Conservation (phyloP, 2,888 invertebrate species). For the Cataglyphis cursor region DNA sequence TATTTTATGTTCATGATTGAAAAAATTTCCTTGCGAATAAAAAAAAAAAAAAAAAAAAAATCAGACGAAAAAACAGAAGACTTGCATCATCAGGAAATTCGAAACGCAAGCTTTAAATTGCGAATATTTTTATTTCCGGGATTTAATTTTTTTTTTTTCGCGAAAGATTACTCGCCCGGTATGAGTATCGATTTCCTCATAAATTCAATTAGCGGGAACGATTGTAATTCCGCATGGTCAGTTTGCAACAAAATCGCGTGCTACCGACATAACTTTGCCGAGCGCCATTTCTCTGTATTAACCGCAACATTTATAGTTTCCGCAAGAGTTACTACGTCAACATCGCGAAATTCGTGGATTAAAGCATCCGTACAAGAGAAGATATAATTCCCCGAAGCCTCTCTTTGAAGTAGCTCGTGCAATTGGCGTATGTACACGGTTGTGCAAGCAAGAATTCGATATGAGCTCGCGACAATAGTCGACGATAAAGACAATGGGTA, state of each 20-base stretch:
- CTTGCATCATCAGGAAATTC: not conserved
- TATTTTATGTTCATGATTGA: no score
- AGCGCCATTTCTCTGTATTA: not conserved
- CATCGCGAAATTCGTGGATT: not conserved
- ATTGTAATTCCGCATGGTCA: not conserved
- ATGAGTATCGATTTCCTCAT: conserved; percentile 6
- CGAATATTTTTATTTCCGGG: conserved; percentile 2
- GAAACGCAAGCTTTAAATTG: not conserved
- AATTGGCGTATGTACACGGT: conserved; percentile 26
- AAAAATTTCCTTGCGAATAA: not conserved
- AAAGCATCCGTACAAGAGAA: conserved; percentile 14
- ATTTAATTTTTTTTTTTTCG: not conserved
- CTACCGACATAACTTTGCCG: not conserved
- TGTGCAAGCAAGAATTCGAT: conserved; percentile 38
- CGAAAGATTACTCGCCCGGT: not conserved
- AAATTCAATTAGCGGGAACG: conserved; percentile 15
- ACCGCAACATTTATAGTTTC: conserved; percentile 22
- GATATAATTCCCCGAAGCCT: not conserved
- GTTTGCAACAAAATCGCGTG: not conserved
- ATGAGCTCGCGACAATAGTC: conserved; percentile 45
- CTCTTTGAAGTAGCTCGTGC: conserved; percentile 17
- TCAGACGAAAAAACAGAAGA: not conserved
- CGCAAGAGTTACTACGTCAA: conserved; percentile 17
- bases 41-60: conserved; percentile 27
- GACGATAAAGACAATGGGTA: conserved; percentile 48